Percentiles rank a stretch among this genome's conserved stretches.
phyloP scores from a whole-genome alignment of 2,888 invertebrate species.

The Sceliomorpha sp. region DNA sequence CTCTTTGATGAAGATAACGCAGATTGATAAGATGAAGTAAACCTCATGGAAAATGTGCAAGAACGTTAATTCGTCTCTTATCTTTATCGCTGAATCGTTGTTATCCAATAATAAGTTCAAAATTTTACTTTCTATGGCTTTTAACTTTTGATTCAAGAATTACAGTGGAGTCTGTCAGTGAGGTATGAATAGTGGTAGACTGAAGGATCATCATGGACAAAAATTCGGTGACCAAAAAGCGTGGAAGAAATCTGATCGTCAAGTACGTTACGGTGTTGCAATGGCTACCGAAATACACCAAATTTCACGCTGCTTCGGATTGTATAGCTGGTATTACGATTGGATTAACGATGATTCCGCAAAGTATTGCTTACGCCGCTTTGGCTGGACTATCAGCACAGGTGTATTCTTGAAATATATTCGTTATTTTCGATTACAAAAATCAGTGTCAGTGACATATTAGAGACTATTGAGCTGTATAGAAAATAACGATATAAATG shows the following conservation, averaged over 20 bases:
- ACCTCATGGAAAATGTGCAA: slow-evolving; percentile 14
- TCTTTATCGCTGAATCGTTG: slow-evolving; percentile 2
- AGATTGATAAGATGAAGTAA: slow-evolving; percentile 35
- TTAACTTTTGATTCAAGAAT: slow-evolving; percentile 9
- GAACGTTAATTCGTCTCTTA: slow-evolving; percentile 15
- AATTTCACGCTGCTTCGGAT: slow-evolving; percentile 87
- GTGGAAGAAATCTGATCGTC: slow-evolving; percentile 25
- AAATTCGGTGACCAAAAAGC: slow-evolving; percentile 6
- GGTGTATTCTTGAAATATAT: too few relatives aligned
- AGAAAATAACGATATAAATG: too few relatives aligned
- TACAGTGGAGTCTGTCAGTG: neutral
- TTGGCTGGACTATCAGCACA: slow-evolving; percentile 92
- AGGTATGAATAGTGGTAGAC: neutral
- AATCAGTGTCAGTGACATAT: too few relatives aligned
- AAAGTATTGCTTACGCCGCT: slow-evolving; percentile 94
- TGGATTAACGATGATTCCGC: slow-evolving; percentile 95
- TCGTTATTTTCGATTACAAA: too few relatives aligned
- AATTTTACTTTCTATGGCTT: slow-evolving; percentile 1
- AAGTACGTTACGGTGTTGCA: slow-evolving; percentile 82
- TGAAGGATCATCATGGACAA: slow-evolving; percentile 22
- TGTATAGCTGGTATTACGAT: slow-evolving; percentile 93
- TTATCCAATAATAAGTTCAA: neutral
- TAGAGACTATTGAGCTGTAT: too few relatives aligned
- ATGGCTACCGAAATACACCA: slow-evolving; percentile 87
- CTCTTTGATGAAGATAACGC: slow-evolving; percentile 35